These are phyloP conservation scores for Gymnogyps californianus DNA, from an alignment of 2,113 vertebrate genomes.

Conservation along the genomic window DNA sequence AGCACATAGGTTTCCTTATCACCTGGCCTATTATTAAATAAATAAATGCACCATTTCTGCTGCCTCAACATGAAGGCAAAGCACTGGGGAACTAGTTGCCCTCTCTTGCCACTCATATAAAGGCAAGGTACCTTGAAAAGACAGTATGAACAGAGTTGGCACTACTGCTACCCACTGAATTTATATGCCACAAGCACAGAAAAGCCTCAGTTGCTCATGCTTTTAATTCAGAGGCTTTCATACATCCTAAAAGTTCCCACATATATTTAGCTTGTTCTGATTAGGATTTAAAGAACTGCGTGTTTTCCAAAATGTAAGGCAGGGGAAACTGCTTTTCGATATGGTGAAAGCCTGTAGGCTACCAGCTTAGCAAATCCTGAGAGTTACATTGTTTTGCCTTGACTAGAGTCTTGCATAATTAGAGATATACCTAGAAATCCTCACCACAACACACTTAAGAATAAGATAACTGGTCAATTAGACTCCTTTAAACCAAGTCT, in stretches of 20 bases:
- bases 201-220: background rate
- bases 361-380: background rate
- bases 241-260: background rate
- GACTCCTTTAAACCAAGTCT: background rate
- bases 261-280: background rate
- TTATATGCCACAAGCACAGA: background rate
- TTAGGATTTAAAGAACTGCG: background rate
- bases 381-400: background rate
- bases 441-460: background rate
- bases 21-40: background rate
- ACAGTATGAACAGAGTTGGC: background rate
- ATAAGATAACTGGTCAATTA: background rate
- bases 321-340: background rate
- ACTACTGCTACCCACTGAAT: background rate
- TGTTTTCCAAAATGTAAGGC: background rate
- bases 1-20: background rate
- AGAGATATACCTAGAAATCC: background rate
- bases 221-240: background rate
- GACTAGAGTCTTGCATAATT: background rate
- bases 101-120: background rate
- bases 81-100: background rate
- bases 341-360: background rate
- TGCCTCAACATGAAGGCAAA: background rate
- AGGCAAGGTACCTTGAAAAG: background rate
- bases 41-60: background rate